These are phyloP conservation scores for Sebastes hubbsi DNA, from an alignment of 2,797 vertebrate species.

Conservation along the genomic window DNA sequence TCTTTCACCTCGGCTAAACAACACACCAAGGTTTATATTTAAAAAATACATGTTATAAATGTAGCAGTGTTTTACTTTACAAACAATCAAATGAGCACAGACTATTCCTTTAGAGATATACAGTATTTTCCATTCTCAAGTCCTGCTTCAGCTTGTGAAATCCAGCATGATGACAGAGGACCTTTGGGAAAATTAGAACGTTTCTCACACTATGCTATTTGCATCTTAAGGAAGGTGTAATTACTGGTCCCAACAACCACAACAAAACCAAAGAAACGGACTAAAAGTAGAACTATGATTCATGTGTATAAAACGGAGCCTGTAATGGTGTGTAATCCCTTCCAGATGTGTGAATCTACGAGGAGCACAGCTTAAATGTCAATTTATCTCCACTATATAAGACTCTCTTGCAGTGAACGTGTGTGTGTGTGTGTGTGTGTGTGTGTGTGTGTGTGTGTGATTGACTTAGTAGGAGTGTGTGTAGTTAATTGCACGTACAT, in stretches of 20 bases:
- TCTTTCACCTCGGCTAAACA: slow-evolving; percentile 44
- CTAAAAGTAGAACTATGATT: slow-evolving; percentile 57
- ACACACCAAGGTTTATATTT: slow-evolving; percentile 1
- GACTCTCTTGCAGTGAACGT: slow-evolving; percentile 4
- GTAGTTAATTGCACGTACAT: slow-evolving; percentile 32
- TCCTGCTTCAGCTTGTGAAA: slow-evolving; percentile 23
- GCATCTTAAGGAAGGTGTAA: slow-evolving; percentile 47
- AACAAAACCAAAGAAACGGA: slow-evolving; percentile 52
- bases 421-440: not conserved
- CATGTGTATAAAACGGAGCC: slow-evolving; percentile 41
- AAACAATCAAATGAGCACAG: not conserved
- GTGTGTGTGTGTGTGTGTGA: slow-evolving; percentile 19
- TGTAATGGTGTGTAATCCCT: slow-evolving; percentile 67
- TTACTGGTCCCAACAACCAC: slow-evolving; percentile 50
- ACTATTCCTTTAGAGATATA: not conserved
- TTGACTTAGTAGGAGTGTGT: slow-evolving; percentile 24
- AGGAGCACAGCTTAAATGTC: slow-evolving; percentile 62
- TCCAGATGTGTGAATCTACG: slow-evolving; percentile 74
- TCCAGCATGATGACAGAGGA: slow-evolving; percentile 54
- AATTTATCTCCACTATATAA: slow-evolving; percentile 46
- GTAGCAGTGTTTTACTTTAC: not conserved
- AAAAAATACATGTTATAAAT: not conserved
- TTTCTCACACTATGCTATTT: slow-evolving; percentile 59
- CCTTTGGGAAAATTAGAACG: slow-evolving; percentile 38
- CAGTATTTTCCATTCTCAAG: not conserved